phyloP scores from a whole-genome alignment of 2,797 vertebrate genomes.

The Myiotriccus ornatus region DNA sequence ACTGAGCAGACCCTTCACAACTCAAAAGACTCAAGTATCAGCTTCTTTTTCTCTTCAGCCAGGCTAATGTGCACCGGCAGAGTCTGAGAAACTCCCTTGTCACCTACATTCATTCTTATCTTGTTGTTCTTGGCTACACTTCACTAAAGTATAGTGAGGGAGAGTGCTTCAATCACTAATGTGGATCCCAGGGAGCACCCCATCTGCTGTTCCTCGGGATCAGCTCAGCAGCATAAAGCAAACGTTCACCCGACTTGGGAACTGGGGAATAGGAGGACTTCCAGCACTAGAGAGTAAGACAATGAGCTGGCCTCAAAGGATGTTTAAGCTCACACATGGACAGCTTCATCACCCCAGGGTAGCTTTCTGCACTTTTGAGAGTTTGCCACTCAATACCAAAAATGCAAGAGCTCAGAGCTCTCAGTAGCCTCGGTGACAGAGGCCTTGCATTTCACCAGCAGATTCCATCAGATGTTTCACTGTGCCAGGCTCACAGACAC shows the following conservation, averaged over 20 bases:
- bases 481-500: not conserved
- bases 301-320: not conserved
- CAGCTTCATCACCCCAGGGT: not conserved
- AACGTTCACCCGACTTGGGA: not conserved
- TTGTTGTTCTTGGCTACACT: slow-evolving; percentile 56
- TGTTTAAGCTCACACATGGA: not conserved
- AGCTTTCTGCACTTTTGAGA: not conserved
- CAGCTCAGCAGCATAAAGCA: not conserved
- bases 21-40: slow-evolving; percentile 56
- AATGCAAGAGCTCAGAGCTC: not conserved
- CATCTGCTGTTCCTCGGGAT: not conserved
- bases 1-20: slow-evolving; percentile 36
- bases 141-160: slow-evolving; percentile 51
- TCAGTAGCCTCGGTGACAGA: not conserved
- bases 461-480: not conserved
- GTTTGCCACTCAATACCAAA: not conserved
- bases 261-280: not conserved
- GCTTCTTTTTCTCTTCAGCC: slow-evolving; percentile 59
- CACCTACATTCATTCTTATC: slow-evolving; percentile 54
- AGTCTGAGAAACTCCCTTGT: slow-evolving; percentile 51
- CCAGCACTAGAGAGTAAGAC: not conserved
- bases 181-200: not conserved
- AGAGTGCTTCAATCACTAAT: slow-evolving; percentile 44
- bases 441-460: not conserved
- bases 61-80: slow-evolving; percentile 15